Percentiles rank a stretch among this genome's conserved stretches.
Evolutionary conservation across 2,113 vertebrate species (phyloP).

Genomic region (Upupa epops): DNA sequence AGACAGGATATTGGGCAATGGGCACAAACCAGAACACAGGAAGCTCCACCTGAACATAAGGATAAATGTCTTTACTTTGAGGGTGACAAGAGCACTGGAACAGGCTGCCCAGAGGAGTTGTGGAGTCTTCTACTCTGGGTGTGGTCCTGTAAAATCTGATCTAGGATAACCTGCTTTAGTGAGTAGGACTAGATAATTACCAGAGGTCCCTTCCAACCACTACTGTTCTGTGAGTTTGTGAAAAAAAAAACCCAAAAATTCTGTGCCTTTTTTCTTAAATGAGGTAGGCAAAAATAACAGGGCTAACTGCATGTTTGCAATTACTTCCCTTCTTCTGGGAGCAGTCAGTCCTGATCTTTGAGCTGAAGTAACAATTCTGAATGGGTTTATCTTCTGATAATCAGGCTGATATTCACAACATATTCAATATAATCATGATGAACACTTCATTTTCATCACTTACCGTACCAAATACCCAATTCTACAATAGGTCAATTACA

Average conservation of each 20-base stretch:
- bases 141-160: no score
- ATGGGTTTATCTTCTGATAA: background rate
- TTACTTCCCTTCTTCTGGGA: background rate
- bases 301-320: background rate
- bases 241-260: background rate
- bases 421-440: background rate
- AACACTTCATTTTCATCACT: background rate
- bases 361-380: background rate
- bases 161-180: no score
- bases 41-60: no score
- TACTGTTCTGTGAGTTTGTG: background rate
- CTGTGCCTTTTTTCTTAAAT: background rate
- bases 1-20: no score
- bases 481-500: background rate
- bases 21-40: no score
- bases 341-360: background rate
- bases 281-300: background rate
- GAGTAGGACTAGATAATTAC: no score
- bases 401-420: background rate
- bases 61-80: no score
- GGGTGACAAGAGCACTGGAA: no score
- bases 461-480: background rate
- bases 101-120: no score
- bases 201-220: no score
- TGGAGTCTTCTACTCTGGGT: no score